Evolutionary conservation across 64 coral and sea anemone species (phyloP).

Genomic region (Catalaphyllia jardinei): DNA sequence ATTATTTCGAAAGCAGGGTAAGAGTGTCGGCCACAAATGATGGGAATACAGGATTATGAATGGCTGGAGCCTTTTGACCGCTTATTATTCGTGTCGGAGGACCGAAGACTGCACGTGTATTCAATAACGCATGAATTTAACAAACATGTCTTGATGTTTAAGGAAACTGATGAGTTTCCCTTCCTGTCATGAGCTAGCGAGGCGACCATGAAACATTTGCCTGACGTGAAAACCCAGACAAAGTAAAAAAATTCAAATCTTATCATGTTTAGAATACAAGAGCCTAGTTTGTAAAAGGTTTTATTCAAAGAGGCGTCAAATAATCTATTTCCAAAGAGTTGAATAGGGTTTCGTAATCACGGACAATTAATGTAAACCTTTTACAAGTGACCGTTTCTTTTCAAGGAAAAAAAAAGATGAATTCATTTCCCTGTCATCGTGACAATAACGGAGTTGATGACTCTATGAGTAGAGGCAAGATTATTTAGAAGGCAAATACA

Average conservation of each 20-base stretch:
- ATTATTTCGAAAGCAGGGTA: constrained; percentile 47
- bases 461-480: no score
- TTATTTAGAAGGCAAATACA: background rate
- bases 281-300: background rate
- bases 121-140: constrained; percentile 29
- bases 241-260: background rate
- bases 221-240: no score
- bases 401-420: background rate
- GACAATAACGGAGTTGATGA: background rate
- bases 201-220: no score
- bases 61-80: constrained; percentile 37
- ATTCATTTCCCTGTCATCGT: background rate
- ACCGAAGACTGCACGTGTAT: constrained; percentile 23
- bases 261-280: background rate
- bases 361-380: background rate
- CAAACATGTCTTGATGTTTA: background rate
- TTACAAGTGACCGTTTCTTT: background rate
- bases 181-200: background rate
- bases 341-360: constrained; percentile 4
- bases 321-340: background rate
- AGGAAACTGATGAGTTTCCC: background rate
- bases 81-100: constrained; percentile 36
- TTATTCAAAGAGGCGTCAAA: no score
- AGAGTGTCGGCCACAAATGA: constrained; percentile 53
- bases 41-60: constrained; percentile 15